A percentile compares a stretch with the other conserved stretches of the same genome.
Conservation (phyloP, 2,113 vertebrate genomes). For the Crotalus tigris region DNA sequence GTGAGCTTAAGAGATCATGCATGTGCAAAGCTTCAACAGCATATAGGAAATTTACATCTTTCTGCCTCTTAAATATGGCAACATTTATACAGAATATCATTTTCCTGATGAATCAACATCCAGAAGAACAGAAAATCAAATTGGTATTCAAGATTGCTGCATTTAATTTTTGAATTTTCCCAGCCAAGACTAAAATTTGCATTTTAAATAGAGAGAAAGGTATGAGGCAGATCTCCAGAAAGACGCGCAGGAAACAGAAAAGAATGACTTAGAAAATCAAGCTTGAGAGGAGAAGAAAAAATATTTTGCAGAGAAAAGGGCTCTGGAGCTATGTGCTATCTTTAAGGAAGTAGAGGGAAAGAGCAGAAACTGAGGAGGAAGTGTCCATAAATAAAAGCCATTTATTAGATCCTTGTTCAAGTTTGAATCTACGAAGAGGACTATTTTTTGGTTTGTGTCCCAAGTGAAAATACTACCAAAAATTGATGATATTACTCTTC, state of each 20-base stretch:
- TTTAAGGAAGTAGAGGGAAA: background rate
- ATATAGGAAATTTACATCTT: background rate
- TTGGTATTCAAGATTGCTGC: background rate
- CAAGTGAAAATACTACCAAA: background rate
- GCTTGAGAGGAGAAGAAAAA: background rate
- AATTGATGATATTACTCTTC: background rate
- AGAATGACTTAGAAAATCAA: background rate
- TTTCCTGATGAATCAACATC: background rate
- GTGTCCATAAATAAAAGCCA: background rate
- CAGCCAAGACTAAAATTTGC: background rate
- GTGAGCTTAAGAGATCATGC: background rate
- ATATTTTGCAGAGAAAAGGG: background rate
- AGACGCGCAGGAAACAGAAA: background rate
- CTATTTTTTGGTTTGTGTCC: background rate
- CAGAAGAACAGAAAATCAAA: background rate
- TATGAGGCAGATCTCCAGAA: background rate
- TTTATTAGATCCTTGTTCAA: background rate
- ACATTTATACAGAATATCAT: background rate
- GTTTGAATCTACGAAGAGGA: background rate
- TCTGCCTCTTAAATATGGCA: background rate
- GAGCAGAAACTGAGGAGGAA: background rate
- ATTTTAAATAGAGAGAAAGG: background rate
- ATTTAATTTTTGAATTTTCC: background rate
- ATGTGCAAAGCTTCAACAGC: background rate
- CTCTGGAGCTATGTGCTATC: background rate